A percentile compares a stretch with the other conserved stretches of the same genome.
Conservation (phyloP, 1,140 invertebrate genomes). For the Drosophila santomea region DNA sequence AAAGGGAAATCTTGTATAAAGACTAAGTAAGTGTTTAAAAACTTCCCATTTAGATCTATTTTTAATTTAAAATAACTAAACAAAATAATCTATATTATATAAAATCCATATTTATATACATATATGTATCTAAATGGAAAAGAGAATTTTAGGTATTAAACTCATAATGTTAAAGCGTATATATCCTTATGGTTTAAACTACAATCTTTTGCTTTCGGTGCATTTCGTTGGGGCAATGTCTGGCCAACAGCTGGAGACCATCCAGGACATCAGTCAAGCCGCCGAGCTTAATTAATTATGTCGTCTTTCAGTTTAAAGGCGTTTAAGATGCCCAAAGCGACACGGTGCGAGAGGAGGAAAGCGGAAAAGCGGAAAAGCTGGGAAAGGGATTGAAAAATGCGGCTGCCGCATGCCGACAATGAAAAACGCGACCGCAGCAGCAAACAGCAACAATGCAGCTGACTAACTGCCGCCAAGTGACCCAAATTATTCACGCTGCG, state of each 20-base stretch:
- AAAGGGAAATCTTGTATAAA: background rate
- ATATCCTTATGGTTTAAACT: background rate
- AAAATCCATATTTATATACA: too few relatives aligned
- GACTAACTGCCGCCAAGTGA: constrained; percentile 80
- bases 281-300: constrained; percentile 82
- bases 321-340: constrained; percentile 64
- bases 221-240: background rate
- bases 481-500: constrained; percentile 79
- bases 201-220: background rate
- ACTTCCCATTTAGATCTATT: too few relatives aligned
- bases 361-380: constrained; percentile 1
- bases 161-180: background rate
- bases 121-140: too few relatives aligned
- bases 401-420: constrained; percentile 78
- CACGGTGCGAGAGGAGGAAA: constrained; percentile 5
- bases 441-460: constrained; percentile 72
- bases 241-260: constrained; percentile 25
- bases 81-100: too few relatives aligned
- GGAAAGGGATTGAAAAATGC: constrained; percentile 72
- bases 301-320: constrained; percentile 82
- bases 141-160: too few relatives aligned
- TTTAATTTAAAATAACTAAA: too few relatives aligned
- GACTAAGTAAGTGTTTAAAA: background rate
- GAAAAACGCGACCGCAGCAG: constrained; percentile 78
- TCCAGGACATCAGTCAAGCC: constrained; percentile 73